Conservation (phyloP, 2,113 vertebrate genomes). For the Erythrocebus patas region DNA sequence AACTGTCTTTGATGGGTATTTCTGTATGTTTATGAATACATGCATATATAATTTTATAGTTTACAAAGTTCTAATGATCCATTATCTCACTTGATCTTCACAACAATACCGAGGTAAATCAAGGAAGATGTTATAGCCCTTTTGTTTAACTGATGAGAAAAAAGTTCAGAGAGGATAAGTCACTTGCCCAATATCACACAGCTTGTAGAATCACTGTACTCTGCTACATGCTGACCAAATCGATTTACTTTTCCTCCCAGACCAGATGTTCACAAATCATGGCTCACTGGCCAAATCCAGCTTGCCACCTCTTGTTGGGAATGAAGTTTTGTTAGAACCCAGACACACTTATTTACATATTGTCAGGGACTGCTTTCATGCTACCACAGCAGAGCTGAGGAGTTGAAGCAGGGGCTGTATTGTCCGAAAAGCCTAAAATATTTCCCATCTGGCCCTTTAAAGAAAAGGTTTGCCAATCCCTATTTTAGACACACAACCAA, state of each 20-base stretch:
- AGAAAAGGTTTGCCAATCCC: neutral
- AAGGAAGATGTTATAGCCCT: neutral
- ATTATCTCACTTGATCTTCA: neutral
- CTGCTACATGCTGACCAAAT: neutral
- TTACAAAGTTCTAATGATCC: neutral
- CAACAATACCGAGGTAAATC: slow-evolving; percentile 18
- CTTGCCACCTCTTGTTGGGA: neutral
- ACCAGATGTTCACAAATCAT: neutral
- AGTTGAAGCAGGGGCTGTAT: neutral
- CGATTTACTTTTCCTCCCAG: neutral
- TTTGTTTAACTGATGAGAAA: neutral
- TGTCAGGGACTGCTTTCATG: neutral
- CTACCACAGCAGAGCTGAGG: neutral
- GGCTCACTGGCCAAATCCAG: neutral
- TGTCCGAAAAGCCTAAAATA: neutral
- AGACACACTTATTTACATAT: neutral
- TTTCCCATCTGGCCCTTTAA: neutral
- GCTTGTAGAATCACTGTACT: neutral
- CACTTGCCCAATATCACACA: neutral
- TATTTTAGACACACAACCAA: neutral
- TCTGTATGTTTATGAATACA: neutral
- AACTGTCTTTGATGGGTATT: neutral
- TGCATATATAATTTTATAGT: neutral
- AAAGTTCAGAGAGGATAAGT: neutral
- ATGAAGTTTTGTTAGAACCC: neutral